These are phyloP conservation scores for Urophycis tenuis DNA, from an alignment of 2,797 vertebrate genomes.

Conservation along the genomic window DNA sequence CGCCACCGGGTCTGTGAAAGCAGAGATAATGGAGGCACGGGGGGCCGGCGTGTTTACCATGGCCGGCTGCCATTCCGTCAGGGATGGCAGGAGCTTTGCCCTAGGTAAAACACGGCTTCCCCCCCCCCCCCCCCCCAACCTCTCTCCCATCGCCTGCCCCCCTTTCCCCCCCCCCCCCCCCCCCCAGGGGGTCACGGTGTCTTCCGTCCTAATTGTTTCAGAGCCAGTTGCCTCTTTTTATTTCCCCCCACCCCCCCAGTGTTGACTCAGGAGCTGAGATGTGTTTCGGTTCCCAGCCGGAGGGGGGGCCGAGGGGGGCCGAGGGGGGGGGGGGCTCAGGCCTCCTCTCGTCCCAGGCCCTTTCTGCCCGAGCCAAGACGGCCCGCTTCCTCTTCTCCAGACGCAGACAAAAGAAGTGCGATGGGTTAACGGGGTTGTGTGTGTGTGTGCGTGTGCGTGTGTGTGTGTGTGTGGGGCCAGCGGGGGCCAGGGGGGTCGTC, in stretches of 20 bases:
- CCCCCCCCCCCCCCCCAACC: neutral
- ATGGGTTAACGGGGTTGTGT: conserved; percentile 22
- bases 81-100: conserved; percentile 30
- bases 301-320: no score
- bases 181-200: conserved; percentile 42
- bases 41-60: conserved; percentile 37
- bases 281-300: conserved; percentile 15
- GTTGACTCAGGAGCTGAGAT: conserved; percentile 33
- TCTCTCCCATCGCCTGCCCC: neutral
- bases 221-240: neutral
- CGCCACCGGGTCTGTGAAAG: neutral
- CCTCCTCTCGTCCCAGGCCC: conserved; percentile 27
- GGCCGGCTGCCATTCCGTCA: conserved; percentile 29
- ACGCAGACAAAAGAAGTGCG: conserved; percentile 38
- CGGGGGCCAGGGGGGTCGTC: conserved; percentile 27
- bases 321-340: no score
- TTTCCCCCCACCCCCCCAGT: conserved; percentile 52
- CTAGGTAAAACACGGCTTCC: conserved; percentile 31
- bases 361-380: conserved; percentile 42
- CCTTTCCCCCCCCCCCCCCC: neutral
- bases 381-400: conserved; percentile 57
- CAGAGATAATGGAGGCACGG: neutral
- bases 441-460: conserved; percentile 1
- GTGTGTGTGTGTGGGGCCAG: neutral
- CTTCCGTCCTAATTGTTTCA: conserved; percentile 32